Conservation (phyloP, 2,888 invertebrate species). For the Drosophila algonquin region DNA sequence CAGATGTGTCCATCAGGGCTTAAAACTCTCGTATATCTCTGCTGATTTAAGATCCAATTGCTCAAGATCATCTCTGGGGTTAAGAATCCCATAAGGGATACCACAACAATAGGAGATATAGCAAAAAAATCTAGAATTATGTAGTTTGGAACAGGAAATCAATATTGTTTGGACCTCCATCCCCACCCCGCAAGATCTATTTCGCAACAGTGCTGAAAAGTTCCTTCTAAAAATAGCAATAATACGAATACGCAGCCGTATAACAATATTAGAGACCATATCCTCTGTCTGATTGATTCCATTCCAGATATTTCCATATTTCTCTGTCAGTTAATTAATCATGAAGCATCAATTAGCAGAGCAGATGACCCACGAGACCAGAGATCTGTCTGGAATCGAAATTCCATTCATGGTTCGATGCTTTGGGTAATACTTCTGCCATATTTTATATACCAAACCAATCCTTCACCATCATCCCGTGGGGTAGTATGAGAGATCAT, state of each 20-base stretch:
- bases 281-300: slow-evolving; percentile 9
- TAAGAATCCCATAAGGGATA: not conserved
- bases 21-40: slow-evolving; percentile 1
- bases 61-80: slow-evolving; percentile 17
- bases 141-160: too few species aligned
- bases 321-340: slow-evolving; percentile 12
- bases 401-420: not conserved
- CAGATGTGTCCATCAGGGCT: slow-evolving; percentile 35
- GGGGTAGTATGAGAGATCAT: slow-evolving; percentile 28
- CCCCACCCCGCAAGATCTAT: too few species aligned
- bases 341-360: slow-evolving; percentile 32
- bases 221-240: too few species aligned
- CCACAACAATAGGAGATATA: not conserved
- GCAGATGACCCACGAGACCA: slow-evolving; percentile 9
- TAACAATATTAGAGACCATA: not conserved
- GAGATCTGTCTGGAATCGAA: slow-evolving; percentile 8
- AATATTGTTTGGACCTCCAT: not conserved
- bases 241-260: not conserved
- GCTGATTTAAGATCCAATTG: slow-evolving; percentile 37
- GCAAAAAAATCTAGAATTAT: too few species aligned
- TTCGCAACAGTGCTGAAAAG: not conserved
- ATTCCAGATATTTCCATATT: slow-evolving; percentile 29
- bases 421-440: not conserved
- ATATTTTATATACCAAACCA: not conserved
- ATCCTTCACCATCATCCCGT: slow-evolving; percentile 11